These are phyloP conservation scores for Amphipoea lucens DNA, from an alignment of 2,888 invertebrate genomes.

Conservation along the genomic window DNA sequence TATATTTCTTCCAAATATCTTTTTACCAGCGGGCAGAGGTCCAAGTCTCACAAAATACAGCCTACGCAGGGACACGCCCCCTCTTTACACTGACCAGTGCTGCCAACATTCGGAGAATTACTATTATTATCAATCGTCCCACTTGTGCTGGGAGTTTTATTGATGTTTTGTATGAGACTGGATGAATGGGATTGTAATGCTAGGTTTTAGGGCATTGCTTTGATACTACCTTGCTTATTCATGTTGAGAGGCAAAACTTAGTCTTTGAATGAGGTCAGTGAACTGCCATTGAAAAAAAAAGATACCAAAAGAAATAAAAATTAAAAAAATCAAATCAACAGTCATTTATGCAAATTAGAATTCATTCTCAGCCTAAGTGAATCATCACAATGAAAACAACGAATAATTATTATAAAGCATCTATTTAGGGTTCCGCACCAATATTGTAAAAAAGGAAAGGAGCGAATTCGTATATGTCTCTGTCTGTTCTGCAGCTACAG, in stretches of 20 bases:
- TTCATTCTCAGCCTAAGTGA: too few species aligned
- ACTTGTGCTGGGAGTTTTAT: constrained; percentile 3
- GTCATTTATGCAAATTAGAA: too few species aligned
- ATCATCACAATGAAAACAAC: too few species aligned
- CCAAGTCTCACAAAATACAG: constrained; percentile 51
- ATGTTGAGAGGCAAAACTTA: background rate
- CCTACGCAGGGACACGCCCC: constrained; percentile 43
- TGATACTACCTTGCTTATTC: background rate
- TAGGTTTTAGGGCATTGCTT: background rate
- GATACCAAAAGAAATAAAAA: too few species aligned
- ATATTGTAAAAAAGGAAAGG: background rate
- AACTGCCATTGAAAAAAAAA: background rate
- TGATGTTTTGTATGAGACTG: constrained; percentile 1
- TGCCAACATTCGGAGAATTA: constrained; percentile 50
- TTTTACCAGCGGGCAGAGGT: constrained; percentile 43
- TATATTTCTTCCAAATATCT: constrained; percentile 43
- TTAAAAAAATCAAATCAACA: too few species aligned
- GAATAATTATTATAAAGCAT: too few species aligned
- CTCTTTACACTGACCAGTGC: constrained; percentile 34
- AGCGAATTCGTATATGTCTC: background rate
- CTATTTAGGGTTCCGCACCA: background rate
- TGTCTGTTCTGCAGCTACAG: background rate
- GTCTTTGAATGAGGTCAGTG: background rate
- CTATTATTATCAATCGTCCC: constrained; percentile 40
- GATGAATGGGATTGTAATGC: background rate